These are phyloP conservation scores for Petrolisthes manimaculis DNA, from an alignment of 2,888 invertebrate genomes.

Conservation along the genomic window DNA sequence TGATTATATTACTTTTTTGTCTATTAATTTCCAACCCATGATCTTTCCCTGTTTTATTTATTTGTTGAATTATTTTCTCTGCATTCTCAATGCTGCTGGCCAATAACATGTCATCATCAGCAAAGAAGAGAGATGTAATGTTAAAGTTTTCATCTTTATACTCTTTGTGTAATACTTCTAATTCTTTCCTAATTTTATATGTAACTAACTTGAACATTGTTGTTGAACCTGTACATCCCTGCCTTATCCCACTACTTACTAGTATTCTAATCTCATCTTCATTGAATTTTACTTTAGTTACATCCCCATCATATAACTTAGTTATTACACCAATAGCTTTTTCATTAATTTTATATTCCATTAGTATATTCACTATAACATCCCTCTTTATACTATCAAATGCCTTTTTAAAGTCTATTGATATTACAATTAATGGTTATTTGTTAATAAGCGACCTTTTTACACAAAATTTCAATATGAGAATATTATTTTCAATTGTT, in stretches of 20 bases:
- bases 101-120: slow-evolving; percentile 5
- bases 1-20: not conserved
- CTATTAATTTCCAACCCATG: too few species aligned
- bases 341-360: not conserved
- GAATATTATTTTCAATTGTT: too few species aligned
- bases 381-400: not conserved
- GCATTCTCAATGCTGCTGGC: not conserved
- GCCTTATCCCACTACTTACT: slow-evolving; percentile 1
- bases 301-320: too few species aligned
- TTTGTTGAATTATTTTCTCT: not conserved
- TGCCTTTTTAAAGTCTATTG: not conserved
- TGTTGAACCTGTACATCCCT: slow-evolving; percentile 14
- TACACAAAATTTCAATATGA: too few species aligned
- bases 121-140: slow-evolving; percentile 7
- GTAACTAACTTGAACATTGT: not conserved
- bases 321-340: too few species aligned
- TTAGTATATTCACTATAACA: not conserved
- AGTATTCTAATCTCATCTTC: not conserved
- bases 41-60: too few species aligned
- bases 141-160: not conserved
- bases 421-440: too few species aligned
- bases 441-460: too few species aligned
- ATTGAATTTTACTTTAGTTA: too few species aligned
- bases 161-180: slow-evolving; percentile 2
- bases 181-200: slow-evolving; percentile 1